Base-by-base conservation (phyloP, 2,888 invertebrate genomes). In the Anorthoa munda region DNA sequence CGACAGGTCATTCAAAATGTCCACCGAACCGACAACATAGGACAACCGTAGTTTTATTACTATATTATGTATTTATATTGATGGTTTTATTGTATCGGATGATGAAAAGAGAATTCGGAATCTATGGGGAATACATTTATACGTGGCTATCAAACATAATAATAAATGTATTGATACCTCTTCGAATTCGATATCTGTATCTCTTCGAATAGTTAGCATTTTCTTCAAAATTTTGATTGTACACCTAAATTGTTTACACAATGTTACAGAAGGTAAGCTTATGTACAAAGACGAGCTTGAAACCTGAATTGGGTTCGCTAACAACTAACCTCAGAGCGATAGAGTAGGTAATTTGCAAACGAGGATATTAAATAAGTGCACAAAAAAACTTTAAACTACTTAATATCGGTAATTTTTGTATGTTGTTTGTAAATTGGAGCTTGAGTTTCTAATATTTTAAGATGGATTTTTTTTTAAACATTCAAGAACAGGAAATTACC, bases 1-100 rank as follows among this genome's bases (percentile, higher is more conserved):
- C 69, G 76, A 65, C 74, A 77, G 77, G 74, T 72, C 79, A 82
- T 86, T 86, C 76, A 85, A 70, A 69, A 63, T 76, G 75, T 45
- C 67, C 77, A 83, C 60, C 75, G 68, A 64, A 82, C 75, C 79
- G 77, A 75, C 55, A 72, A 66, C 61, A 53, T 45, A 60, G 23
- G 59, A 56, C 48, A 56, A 3, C 31, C 77, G 70, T 51, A 50
- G 39, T 70, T 81, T 74, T 75, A 78, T 81, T 75, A 59, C 71
- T 72, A 53, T 53, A 64, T 63, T 63, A 77, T 31, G 39, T 70
- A 51, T 39, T 51, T 71, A 53, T 64, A 53, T 72, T 26, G 12
- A 69, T 77, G 45, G 4, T 53, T 70, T 21, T 23, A 56, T 77
- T 63, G 48, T 17, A 53, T 50, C 15, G 58, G 17, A 53, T n/a